Base-by-base conservation (phyloP, 53 echinoderm and acorn worm species). In the Patiria pectinifera region DNA sequence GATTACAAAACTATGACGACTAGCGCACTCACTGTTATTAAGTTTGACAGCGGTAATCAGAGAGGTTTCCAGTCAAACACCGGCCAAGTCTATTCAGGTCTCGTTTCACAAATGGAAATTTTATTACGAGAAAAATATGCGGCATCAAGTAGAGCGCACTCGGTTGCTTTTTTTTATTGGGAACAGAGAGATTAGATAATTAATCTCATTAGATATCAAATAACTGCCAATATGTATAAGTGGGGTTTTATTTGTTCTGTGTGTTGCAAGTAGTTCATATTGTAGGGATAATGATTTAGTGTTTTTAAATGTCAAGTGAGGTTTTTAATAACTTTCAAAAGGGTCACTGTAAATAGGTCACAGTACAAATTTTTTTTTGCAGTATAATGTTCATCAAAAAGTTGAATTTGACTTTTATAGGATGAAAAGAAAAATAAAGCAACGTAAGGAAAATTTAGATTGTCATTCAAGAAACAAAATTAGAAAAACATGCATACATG, bases 1-100 rank as follows among this genome's bases (percentile, higher is more conserved):
- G 69, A 84, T 84, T 84, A 84, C 16, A 62, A 84, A 24, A 43
- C 35, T 43, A 66, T 58, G 69, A 63, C 44, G 63, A 45, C 78
- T 25, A 44, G 78, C 78, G 4, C 45, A 35, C 78, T 45, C 78
- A 11, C 43, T 78, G 78, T 78, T 24, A 78, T 78, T 78, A 45
- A n/a, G 78, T 78, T 78, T 78, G 78, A 78, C 78, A 78, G 78
- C 26, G 14, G 35, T 13, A 78, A 78, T 43, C 21, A 11, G 35
- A 44, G 70, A 70, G 18, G 19, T 44, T 45, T 45, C 78, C 78
- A 35, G 44, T 15, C 78, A 78, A 78, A 44, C 78, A 8, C 78
- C 24, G 78, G 26, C 78, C 24, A 78, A 78, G 26, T 35, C 11
- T 18, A 44, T 10, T 35, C 78, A 78, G 24, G 78, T 78, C 78